Conservation (phyloP, 2,113 vertebrate species). For the Megaleporinus macrocephalus region DNA sequence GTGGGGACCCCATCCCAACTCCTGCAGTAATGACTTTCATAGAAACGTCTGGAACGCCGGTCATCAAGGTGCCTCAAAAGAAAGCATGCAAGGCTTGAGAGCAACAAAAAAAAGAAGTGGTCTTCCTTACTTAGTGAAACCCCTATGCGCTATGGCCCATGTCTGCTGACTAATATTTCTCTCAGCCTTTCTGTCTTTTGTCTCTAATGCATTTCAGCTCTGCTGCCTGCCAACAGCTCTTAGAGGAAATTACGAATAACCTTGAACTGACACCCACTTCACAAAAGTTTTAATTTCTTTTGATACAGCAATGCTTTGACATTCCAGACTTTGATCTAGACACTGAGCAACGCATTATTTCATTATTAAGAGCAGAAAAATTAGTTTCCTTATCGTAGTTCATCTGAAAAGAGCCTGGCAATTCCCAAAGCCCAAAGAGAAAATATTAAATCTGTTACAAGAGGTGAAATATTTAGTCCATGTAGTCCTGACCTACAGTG, state of each 20-base stretch:
- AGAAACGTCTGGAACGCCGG: slow-evolving; percentile 59
- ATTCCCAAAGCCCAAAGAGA: slow-evolving; percentile 1
- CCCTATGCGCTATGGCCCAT: neutral
- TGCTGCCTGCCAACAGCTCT: slow-evolving; percentile 26
- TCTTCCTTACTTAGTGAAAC: slow-evolving; percentile 22
- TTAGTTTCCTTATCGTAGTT: neutral
- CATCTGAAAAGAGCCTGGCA: neutral
- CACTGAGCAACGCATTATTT: neutral
- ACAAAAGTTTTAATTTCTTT: slow-evolving; percentile 16
- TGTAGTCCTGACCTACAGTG: slow-evolving; percentile 32
- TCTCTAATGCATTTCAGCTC: slow-evolving; percentile 26
- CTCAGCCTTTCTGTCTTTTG: slow-evolving; percentile 24
- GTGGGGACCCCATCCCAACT: slow-evolving; percentile 37
- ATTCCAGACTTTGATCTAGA: neutral
- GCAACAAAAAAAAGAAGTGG: neutral
- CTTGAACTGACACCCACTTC: slow-evolving; percentile 20
- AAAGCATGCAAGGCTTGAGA: neutral
- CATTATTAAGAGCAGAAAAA: neutral
- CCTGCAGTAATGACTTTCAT: slow-evolving; percentile 62
- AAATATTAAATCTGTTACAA: slow-evolving; percentile 24
- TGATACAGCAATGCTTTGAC: neutral
- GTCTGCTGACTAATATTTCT: slow-evolving; percentile 19
- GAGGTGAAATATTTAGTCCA: slow-evolving; percentile 31
- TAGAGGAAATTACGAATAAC: slow-evolving; percentile 34
- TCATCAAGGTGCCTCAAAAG: slow-evolving; percentile 47